Percentiles rank a stretch among this genome's conserved stretches.
Conservation (phyloP, 2,797 vertebrate species). For the Onychomys arenicola region DNA sequence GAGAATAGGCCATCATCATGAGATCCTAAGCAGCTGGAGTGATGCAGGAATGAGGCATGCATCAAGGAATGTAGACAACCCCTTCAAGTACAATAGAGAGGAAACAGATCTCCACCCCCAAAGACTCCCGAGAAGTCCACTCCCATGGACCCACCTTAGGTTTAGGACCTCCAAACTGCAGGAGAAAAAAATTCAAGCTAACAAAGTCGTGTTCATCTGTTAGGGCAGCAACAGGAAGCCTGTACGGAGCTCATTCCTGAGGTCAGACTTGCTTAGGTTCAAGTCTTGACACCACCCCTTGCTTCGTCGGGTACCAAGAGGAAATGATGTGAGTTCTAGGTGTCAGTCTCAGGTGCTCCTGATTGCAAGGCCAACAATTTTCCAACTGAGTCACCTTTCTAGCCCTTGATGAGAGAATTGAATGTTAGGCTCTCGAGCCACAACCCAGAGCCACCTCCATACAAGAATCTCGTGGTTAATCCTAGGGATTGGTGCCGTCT, state of each 20-base stretch:
- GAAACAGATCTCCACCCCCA: not conserved
- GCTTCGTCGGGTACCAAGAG: not conserved
- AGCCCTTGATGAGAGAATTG: not conserved
- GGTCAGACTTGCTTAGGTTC: not conserved
- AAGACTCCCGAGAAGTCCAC: not conserved
- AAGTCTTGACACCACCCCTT: not conserved
- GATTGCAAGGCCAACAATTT: not conserved
- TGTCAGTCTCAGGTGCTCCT: not conserved
- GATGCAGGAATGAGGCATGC: rapidly evolving
- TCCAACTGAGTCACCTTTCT: not conserved
- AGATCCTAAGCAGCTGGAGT: not conserved
- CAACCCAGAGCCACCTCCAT: not conserved
- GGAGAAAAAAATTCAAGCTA: not conserved
- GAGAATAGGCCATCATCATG: not conserved
- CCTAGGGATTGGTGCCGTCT: not conserved
- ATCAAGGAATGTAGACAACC: not conserved
- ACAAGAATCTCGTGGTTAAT: not conserved
- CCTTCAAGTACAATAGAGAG: not conserved
- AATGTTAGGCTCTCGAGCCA: not conserved
- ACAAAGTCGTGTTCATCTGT: not conserved
- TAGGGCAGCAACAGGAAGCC: not conserved
- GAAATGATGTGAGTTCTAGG: not conserved
- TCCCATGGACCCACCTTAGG: not conserved
- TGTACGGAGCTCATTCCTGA: not conserved
- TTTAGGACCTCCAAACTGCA: not conserved